Evolutionary conservation across 2,888 invertebrate species (phyloP), one percentile per base, ranked within the genome.

Genomic region (Papilio demoleus): DNA sequence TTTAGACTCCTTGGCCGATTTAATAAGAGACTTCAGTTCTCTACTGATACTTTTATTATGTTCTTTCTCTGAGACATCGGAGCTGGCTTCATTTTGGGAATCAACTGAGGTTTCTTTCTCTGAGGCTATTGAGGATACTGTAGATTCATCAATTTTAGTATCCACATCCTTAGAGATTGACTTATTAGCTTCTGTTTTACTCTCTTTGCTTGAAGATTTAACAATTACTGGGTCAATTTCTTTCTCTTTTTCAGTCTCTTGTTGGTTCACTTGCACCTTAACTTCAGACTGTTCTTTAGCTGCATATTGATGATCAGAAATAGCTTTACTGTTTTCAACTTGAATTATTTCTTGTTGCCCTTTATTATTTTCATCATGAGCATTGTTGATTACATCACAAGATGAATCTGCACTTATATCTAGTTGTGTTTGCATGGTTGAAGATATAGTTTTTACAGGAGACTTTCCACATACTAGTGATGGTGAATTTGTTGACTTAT

Each of bases 1-100:
- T 79, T 95, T 94, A 0, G 95, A 95, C 77, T 95, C 95, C 79
- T 94, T 95, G 27, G 95, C 94, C 14, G 95, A 93, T 36, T 94
- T 94, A 72, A 95, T 93, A 27, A 96, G 84, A 1, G 94, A 94
- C 75, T 94, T 91, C 68, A 95, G 85, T 81, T 96, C 95, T 71
- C 94, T 88, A 69, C 92, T 90, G 65, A 93, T 90, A 73, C 88
- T 86, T 72, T 85, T 88, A 69, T 84, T 89, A 38, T 87, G 89
- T 45, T 88, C 91, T 72, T 85, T 89, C 70, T 92, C 92, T 65
- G 82, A 78, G 22, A 72, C 45, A 31, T 90, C 90, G 68, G 82
- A 76, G 50, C 74, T 77, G 58, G 74, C 77, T 69, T 85, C 86
- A 50, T 72, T 27, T 58, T 86, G 86, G 14, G 88, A 87, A 64